Base-by-base conservation (phyloP, 2,113 vertebrate genomes). In the Rhinopomastus cyanomelas region DNA sequence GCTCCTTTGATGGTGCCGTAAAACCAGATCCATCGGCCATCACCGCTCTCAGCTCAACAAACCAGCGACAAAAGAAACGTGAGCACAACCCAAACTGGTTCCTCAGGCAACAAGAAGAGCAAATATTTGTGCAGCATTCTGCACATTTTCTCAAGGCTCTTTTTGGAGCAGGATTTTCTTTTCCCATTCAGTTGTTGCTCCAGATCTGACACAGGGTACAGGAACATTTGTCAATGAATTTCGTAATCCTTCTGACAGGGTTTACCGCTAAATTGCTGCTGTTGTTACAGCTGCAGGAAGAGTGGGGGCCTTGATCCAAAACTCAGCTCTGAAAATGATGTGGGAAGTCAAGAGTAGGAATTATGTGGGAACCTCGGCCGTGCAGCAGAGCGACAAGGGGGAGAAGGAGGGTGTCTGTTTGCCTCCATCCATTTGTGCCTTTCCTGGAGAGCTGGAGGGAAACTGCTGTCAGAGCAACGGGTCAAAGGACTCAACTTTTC, bases 281-380 rank as follows among this genome's bases (percentile, higher is more conserved):
- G 94, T 92, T 96, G 74, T 96, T 96, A 91, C 95, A 96, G 95
- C 93, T 96, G 93, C 95, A 95, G 80, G 90, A 94, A 94, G 90
- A 81, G 61, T 49, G 65, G 73, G 61, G 80, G 53, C 53, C 91
- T 90, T 75, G 80, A 86, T 95, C 89, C 91, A 96, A 95, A 94
- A 71, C 39, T 85, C 49, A 75, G 57, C 37, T n/a, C 65, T 88
- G 61, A 92, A 91, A 96, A 83, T 88, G 73, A 75, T 94, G 80
- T 94, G 82, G 88, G 88, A 95, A 94, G 39, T 88, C 91, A 88
- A 29, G 88, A 42, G 44, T 62, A 78, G 77, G 78, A 94, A 88
- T 75, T 22, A 81, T 79, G 61, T 91, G 77, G 83, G 69, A 95
- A 88, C 53, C 29, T 88, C 89, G 86, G 51, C 49, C 57, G 11